phyloP scores from a whole-genome alignment of 2,113 vertebrate species.

The Sylvietta virens region DNA sequence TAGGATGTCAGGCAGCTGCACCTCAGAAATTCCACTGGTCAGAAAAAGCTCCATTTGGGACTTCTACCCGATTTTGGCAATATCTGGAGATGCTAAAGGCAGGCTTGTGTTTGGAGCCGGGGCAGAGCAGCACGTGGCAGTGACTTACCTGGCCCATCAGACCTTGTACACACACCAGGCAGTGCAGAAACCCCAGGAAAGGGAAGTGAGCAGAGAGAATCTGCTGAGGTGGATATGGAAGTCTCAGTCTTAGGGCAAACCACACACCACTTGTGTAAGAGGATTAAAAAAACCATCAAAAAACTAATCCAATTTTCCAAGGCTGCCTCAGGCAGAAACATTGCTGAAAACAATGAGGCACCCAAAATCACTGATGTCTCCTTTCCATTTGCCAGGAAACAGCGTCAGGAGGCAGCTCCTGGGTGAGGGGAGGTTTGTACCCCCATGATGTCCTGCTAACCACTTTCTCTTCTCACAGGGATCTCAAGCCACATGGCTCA shows the following conservation, averaged over 20 bases:
- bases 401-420: background rate
- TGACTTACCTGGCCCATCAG: background rate
- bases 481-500: constrained; percentile 75
- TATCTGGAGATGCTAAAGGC: background rate
- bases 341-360: background rate
- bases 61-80: background rate
- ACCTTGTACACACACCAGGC: fast-evolving
- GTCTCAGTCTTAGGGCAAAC: background rate
- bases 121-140: background rate
- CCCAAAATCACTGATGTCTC: background rate
- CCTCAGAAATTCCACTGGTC: background rate
- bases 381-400: background rate
- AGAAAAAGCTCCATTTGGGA: background rate
- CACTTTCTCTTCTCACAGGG: constrained; percentile 66
- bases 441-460: background rate
- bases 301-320: background rate
- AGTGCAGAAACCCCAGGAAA: background rate
- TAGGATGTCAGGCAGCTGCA: background rate
- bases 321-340: background rate
- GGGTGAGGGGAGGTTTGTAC: background rate
- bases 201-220: background rate
- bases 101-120: background rate
- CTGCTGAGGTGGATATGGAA: background rate
- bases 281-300: background rate
- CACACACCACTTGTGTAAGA: background rate